phyloP scores from a whole-genome alignment of 2,113 vertebrate genomes.

The Phoenicopterus ruber region DNA sequence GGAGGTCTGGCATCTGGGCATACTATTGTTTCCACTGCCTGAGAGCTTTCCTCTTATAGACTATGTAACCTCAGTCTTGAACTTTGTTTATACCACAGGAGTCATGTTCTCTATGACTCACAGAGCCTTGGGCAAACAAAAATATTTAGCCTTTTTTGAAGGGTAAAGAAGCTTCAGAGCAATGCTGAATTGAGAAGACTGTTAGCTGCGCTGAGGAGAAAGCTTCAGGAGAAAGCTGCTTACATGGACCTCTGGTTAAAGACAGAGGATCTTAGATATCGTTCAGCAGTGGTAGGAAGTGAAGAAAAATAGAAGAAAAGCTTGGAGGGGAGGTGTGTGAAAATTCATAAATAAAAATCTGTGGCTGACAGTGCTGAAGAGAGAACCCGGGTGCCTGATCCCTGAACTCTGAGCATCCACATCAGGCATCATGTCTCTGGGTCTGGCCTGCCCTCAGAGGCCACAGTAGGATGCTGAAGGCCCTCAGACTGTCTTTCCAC shows the following conservation, averaged over 20 bases:
- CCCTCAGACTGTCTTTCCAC: neutral
- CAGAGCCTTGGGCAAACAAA: conserved; percentile 17
- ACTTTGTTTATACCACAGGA: conserved; percentile 43
- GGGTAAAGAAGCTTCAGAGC: neutral
- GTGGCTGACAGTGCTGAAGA: neutral
- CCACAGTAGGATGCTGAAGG: neutral
- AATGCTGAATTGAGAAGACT: neutral
- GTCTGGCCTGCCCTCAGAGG: neutral
- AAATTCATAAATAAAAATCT: neutral
- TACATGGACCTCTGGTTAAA: neutral
- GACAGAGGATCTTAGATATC: neutral
- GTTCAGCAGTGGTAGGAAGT: neutral
- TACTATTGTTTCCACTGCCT: conserved; percentile 33
- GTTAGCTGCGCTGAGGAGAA: neutral
- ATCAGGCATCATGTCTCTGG: neutral
- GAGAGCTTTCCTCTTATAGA: conserved; percentile 50
- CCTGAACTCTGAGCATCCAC: neutral
- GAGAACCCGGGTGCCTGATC: neutral
- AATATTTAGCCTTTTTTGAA: conserved; percentile 2
- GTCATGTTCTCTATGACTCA: conserved; percentile 34
- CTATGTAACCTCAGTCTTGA: conserved; percentile 31
- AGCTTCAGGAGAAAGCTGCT: neutral
- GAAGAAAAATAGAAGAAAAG: neutral
- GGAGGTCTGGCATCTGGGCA: conserved; percentile 25
- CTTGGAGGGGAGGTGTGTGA: neutral